Evolutionary conservation across 2,888 invertebrate species (phyloP), one percentile per base, ranked within the genome.

Genomic region (Epirrita christyi): DNA sequence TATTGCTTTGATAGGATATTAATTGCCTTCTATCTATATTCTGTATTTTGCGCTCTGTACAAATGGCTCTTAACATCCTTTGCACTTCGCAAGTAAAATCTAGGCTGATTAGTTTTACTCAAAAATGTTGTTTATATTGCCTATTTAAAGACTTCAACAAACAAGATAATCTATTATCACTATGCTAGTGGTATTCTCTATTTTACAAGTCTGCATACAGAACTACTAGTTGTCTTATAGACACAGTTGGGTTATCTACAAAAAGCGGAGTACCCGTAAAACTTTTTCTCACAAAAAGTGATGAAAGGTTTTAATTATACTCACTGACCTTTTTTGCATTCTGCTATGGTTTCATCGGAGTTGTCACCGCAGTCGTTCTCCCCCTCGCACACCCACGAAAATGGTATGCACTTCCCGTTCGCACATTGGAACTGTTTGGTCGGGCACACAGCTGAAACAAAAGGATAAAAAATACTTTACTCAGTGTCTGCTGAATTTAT

Each of bases 351-450:
- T 87, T 97, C 97, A 83, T 97, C 97, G n/a, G 96, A 95, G 76
- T 94, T 94, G 86, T 97, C 97, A 45, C 91, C 93, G 85, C 97
- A 97, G 83, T 97, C 97, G 71, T 95, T 93, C 48, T 94, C 94
- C 54, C 95, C 94, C 80, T 97, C 97, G 81, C 97, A 97, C 64
- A 95, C 93, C 93, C 95, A 96, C 60, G 94, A 93, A 61, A 95
- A 90, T 14, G 96, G 95, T 84, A 97, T 96, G 85, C 97, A 97
- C 70, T 93, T 93, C 69, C 94, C 95, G 81, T 95, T 95, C 69
- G 87, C 92, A 83, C 97, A 97, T 74, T 93, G 94, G 82, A 96
- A 97, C 83, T 96, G 96, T 83, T 95, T 94, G 73, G 93, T 76
- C 29, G 94, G 92, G 81, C 95, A 95, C 61, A 91, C 92, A 44